Base-by-base conservation (phyloP, 1,140 invertebrate species). In the Heterodera carotae region DNA sequence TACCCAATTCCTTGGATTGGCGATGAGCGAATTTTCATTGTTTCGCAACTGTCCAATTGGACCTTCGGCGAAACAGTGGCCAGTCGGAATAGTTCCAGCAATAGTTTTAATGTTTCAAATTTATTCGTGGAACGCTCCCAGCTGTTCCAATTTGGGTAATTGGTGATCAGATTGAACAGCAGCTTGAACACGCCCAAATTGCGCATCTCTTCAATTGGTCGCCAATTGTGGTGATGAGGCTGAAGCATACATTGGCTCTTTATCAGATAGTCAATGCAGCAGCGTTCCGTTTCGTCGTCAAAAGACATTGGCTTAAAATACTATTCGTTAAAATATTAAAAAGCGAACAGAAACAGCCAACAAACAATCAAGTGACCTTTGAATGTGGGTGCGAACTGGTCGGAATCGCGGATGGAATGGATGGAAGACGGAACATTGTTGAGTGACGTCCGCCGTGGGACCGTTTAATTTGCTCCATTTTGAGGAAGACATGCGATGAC, bases 381-480 rank as follows among this genome's bases (percentile, higher is more conserved):
- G 78, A 69, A 64, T 80, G 36, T 25, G 78, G 62, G 27, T 80
- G 78, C 25, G 48, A 59, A 64, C 34, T 53, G 69, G 1, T 60
- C 27, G 78, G 78, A 31, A 79, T 80, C 8, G 53, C 59, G 56
- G 31, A 18, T 62, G 78, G 79, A 59, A 81, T 80, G 8, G 62
- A 27, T 18, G 78, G 67, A 53, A 70, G 36, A 22, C 27, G 43
- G n/a, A 43, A 39, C 27, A 8, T 60, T 15, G 22, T 12, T 25
- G 25, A 53, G n/a, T 56, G 81, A 33, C 31, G 36, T 1, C 69
- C 34, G 10, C 62, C 68, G 18, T 83, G 78, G 12, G 83, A 70
- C 8, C 82, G 77, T 39, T 84, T 83, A 33, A 82, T 82, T 4
- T 76, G 53, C 62, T 82, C 81, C 43, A 84, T 84, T 84, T 81